Conservation (phyloP, 2,797 vertebrate species). For the Glyptemys insculpta region DNA sequence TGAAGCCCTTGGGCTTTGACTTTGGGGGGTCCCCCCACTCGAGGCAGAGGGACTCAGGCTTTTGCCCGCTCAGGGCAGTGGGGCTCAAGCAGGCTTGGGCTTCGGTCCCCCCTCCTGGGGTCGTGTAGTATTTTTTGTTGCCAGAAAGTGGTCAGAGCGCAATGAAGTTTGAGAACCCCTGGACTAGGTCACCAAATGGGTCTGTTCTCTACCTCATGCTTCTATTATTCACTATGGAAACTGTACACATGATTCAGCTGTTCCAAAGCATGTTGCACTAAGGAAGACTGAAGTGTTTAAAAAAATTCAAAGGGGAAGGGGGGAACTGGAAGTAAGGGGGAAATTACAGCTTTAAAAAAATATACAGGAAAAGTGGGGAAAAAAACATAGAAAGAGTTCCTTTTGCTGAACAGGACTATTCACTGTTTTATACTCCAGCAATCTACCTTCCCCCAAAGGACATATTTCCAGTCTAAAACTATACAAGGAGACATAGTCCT, state of each 20-base stretch:
- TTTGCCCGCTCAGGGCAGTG: no score
- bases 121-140: no score
- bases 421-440: not conserved
- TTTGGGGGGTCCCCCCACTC: no score
- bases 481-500: not conserved
- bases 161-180: no score
- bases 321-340: not conserved
- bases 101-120: no score
- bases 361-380: not conserved
- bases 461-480: not conserved
- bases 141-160: no score
- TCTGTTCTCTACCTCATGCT: not conserved
- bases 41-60: no score
- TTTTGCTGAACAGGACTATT: not conserved
- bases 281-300: accelerated
- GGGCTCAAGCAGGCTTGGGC: no score
- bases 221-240: not conserved
- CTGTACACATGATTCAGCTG: not conserved
- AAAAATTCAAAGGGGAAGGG: not conserved
- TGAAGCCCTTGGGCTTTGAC: no score
- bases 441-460: not conserved
- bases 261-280: accelerated
- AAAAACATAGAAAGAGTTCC: not conserved
- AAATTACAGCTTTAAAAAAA: not conserved
- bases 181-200: not conserved